A percentile compares a stretch with the other conserved stretches of the same genome.
Evolutionary conservation across 1,140 invertebrate genomes (phyloP).

Genomic region (Xylocopa sonorina): DNA sequence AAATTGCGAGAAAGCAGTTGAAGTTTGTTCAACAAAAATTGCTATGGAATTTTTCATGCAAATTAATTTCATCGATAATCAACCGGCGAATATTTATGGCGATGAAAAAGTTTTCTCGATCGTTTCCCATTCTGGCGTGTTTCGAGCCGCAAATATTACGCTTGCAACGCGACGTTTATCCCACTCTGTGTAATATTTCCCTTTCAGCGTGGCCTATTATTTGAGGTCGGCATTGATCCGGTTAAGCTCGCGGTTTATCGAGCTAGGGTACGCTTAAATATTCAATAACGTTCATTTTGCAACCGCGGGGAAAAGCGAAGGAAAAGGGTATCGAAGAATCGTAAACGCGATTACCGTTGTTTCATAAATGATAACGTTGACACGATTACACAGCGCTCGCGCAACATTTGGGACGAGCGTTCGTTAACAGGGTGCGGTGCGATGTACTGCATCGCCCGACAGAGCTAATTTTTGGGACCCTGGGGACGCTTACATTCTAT

Average conservation of each 20-base stretch:
- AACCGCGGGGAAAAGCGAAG: no score
- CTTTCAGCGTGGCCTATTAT: not conserved
- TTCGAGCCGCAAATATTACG: not conserved
- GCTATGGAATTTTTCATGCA: no score
- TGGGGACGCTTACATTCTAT: not conserved
- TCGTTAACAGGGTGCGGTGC: not conserved
- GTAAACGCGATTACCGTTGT: not conserved
- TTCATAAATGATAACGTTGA: not conserved
- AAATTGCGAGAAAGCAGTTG: no score
- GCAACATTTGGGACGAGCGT: not conserved
- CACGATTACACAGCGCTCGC: not conserved
- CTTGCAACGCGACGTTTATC: slow-evolving; percentile 8
- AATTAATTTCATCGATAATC: not conserved
- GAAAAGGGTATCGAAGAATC: not conserved
- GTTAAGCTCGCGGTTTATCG: not conserved
- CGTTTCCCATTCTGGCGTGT: no score
- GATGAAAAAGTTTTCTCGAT: not conserved
- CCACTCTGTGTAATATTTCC: not conserved
- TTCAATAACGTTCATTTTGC: not conserved
- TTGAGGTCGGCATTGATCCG: not conserved
- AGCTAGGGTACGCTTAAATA: not conserved
- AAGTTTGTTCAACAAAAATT: no score
- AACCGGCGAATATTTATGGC: not conserved
- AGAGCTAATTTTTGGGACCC: not conserved
- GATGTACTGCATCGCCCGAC: not conserved